Evolutionary conservation across 2,797 vertebrate species (phyloP).

Genomic region (Pteropus rufus): DNA sequence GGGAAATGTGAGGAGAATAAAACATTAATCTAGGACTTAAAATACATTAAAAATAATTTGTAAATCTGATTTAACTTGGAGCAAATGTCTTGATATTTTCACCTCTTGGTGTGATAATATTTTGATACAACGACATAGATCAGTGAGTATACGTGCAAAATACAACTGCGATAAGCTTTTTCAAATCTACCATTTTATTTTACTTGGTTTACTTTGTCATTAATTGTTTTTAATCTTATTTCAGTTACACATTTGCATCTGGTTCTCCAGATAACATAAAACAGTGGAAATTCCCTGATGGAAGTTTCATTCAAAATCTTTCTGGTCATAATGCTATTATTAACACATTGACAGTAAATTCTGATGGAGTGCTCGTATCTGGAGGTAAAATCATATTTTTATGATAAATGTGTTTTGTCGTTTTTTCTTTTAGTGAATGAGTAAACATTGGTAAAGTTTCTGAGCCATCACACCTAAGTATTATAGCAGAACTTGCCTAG

Average conservation of each 20-base stretch:
- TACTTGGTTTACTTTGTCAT: background rate
- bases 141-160: background rate
- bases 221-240: slow-evolving; percentile 71
- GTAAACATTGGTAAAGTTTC: background rate
- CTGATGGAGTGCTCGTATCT: slow-evolving; percentile 96
- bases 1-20: background rate
- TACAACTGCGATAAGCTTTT: background rate
- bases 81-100: background rate
- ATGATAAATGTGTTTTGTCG: background rate
- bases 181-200: background rate
- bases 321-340: slow-evolving; percentile 98
- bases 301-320: slow-evolving; percentile 98
- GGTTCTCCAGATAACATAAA: slow-evolving; percentile 99
- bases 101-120: background rate
- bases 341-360: slow-evolving; percentile 97
- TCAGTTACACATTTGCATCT: slow-evolving; percentile 97
- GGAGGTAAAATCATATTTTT: slow-evolving; percentile 87
- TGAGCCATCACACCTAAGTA: background rate
- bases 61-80: background rate
- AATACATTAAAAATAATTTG: background rate
- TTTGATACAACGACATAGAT: background rate
- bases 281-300: slow-evolving; percentile 99
- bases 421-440: slow-evolving; percentile 17
- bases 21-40: background rate
- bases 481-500: background rate